Evolutionary conservation across 2,888 invertebrate species (phyloP).

Genomic region (Brachyopa scutellaris): DNA sequence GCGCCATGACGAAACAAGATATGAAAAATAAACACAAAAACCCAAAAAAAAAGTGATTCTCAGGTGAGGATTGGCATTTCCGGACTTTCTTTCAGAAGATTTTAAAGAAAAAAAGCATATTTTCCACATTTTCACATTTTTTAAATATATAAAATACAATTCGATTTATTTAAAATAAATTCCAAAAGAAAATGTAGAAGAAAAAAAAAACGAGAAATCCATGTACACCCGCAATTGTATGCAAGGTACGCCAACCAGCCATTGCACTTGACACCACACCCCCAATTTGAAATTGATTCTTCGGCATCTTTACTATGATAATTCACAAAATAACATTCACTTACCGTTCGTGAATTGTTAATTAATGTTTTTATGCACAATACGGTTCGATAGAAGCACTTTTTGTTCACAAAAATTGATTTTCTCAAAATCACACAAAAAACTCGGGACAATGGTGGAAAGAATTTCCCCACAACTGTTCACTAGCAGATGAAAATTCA

Average conservation of each 20-base stretch:
- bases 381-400: constrained; percentile 75
- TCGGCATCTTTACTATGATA: background rate
- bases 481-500: constrained; percentile 72
- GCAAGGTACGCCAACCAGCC: constrained; percentile 69
- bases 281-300: constrained; percentile 63
- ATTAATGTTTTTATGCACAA: constrained; percentile 77
- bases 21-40: constrained; percentile 44
- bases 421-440: constrained; percentile 60
- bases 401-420: constrained; percentile 73
- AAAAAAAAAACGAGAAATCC: constrained; percentile 29
- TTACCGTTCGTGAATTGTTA: constrained; percentile 77
- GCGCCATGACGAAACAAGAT: constrained; percentile 33
- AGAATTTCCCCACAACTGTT: constrained; percentile 69
- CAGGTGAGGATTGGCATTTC: constrained; percentile 42
- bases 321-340: constrained; percentile 73
- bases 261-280: constrained; percentile 73
- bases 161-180: constrained; percentile 25
- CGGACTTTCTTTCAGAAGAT: constrained; percentile 10
- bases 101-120: no score
- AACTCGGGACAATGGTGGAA: constrained; percentile 68
- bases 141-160: background rate
- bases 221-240: constrained; percentile 66
- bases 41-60: background rate
- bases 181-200: constrained; percentile 23
- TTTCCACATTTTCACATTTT: no score